Conservation (phyloP, 2,797 vertebrate species). For the Chrosomus eos region DNA sequence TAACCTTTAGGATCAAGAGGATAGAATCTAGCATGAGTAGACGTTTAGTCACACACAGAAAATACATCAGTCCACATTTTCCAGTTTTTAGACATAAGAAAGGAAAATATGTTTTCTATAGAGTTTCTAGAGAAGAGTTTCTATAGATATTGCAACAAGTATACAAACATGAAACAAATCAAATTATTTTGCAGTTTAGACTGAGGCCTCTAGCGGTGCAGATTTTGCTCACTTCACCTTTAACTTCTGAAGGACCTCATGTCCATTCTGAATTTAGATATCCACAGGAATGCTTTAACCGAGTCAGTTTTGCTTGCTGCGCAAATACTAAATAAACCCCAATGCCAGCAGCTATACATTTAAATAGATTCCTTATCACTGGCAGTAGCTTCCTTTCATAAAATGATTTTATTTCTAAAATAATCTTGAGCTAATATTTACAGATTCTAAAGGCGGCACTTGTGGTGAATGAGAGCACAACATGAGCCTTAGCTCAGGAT, state of each 20-base stretch:
- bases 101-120: background rate
- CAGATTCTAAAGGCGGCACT: conserved; percentile 39
- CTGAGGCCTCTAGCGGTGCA: background rate
- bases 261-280: conserved; percentile 34
- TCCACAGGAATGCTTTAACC: conserved; percentile 49
- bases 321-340: conserved; percentile 50
- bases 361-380: conserved; percentile 39
- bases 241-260: conserved; percentile 32
- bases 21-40: conserved; percentile 11
- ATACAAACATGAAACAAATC: background rate
- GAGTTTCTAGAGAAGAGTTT: too few relatives aligned
- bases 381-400: conserved; percentile 29
- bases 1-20: background rate
- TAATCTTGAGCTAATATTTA: conserved; percentile 50
- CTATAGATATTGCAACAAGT: background rate
- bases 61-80: background rate
- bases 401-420: conserved; percentile 41
- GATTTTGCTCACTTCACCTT: conserved; percentile 17
- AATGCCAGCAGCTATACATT: conserved; percentile 14
- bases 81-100: background rate
- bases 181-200: background rate
- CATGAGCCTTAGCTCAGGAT: conserved; percentile 57
- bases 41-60: background rate
- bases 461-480: conserved; percentile 35
- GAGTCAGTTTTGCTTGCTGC: conserved; percentile 32